Base-by-base conservation (phyloP, 1,140 invertebrate species). In the Tetranychus cinnabarinus region DNA sequence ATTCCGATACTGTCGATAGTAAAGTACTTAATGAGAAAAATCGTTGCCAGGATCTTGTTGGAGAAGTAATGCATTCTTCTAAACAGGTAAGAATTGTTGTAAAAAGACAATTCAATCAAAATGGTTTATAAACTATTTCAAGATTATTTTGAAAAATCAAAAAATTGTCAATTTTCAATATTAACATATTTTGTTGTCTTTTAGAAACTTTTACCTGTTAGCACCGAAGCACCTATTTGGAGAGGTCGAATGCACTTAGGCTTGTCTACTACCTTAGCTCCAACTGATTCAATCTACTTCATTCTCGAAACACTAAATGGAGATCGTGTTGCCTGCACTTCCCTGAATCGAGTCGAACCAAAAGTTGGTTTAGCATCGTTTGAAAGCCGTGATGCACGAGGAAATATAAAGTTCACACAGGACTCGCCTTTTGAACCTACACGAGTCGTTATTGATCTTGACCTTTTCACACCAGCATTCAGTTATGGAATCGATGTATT, bases 351-450 rank as follows among this genome's bases (percentile, higher is more conserved):
- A 37, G 67, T 75, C 48, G 66, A 62, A 13, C 56, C 56, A 33
- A 52, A 52, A 52, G 31, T 33, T 52, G 50, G n/a, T 2, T 1
- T 52, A 12, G 50, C 50, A 8, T n/a, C 7, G n/a, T 45, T 58
- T 13, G 8, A 3, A 0, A 36, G 31, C 65, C 67, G 80, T 47
- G 87, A 87, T 6, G 80, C 93, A 6, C 79, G 78, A 68, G 89
- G 88, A 0, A 78, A 82, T 56, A 76, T 95, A 2, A 81, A 76
- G 2, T 79, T 95, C 42, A 78, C 76, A 3, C 90, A 96, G 74
- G 77, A 81, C 36, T 88, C 85, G 0, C 82, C 81, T 4, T 89
- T 86, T 69, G 82, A 88, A 72, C 82, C 84, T 0, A 90, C 88
- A 0, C 82, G 81, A 74, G 73, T 87, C 0, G 80, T 80, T 66